Conservation (phyloP, 2,797 vertebrate genomes). For the Micropoecilia bifurca region DNA sequence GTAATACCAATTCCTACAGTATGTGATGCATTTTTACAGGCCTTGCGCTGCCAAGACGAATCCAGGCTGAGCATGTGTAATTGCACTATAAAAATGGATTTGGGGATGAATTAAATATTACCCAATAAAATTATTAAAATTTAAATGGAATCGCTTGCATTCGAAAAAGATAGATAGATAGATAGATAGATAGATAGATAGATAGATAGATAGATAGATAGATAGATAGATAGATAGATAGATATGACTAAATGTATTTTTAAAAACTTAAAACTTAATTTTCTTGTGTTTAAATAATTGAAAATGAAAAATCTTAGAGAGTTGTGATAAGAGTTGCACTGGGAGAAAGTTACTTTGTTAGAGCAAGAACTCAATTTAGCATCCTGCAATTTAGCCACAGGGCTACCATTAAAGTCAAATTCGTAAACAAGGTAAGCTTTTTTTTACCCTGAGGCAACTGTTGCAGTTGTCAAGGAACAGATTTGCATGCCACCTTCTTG, state of each 20-base stretch:
- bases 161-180: neutral
- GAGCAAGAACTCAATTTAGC: neutral
- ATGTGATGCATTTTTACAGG: neutral
- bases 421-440: neutral
- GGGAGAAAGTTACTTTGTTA: neutral
- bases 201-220: too few species aligned
- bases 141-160: neutral
- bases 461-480: neutral
- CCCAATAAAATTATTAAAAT: neutral
- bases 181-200: too few species aligned
- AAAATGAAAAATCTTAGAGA: neutral
- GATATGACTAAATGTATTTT: neutral
- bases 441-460: neutral
- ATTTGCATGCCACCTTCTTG: neutral
- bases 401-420: neutral
- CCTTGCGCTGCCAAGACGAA: neutral
- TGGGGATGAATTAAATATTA: neutral
- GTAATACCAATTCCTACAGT: neutral
- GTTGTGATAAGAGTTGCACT: neutral
- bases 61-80: neutral
- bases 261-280: neutral
- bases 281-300: neutral
- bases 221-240: too few species aligned
- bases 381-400: neutral
- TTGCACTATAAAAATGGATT: neutral